A percentile compares a stretch with the other conserved stretches of the same genome.
Evolutionary conservation across 2,797 vertebrate genomes (phyloP).

Genomic region (Lagodon rhomboides): DNA sequence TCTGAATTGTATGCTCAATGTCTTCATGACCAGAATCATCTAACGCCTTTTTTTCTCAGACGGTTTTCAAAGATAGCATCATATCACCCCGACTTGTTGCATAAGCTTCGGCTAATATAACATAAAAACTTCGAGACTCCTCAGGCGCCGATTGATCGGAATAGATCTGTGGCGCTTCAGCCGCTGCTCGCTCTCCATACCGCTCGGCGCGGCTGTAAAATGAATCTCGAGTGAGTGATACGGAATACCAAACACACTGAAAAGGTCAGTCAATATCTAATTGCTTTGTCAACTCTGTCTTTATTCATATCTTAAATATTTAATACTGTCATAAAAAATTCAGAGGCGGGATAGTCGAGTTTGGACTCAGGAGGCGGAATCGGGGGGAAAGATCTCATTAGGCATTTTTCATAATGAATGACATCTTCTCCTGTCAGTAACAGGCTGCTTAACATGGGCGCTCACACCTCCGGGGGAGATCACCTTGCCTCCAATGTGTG

Average conservation of each 20-base stretch:
- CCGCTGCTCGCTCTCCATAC: conserved; percentile 41
- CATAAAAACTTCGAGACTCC: conserved; percentile 47
- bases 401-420: conserved; percentile 76
- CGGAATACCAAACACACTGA: conserved; percentile 73
- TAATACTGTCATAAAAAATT: conserved; percentile 73
- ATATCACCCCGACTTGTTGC: conserved; percentile 30
- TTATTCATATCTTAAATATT: conserved; percentile 81
- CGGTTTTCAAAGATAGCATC: conserved; percentile 21
- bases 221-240: conserved; percentile 57
- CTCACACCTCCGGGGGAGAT: conserved; percentile 61
- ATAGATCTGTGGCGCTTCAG: conserved; percentile 50
- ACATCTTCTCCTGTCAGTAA: conserved; percentile 64
- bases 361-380: conserved; percentile 53
- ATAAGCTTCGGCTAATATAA: conserved; percentile 43
- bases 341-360: conserved; percentile 51
- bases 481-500: conserved; percentile 63
- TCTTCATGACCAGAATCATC: conserved; percentile 51
- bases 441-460: conserved; percentile 69
- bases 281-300: conserved; percentile 80
- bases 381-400: conserved; percentile 71
- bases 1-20: conserved; percentile 43
- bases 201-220: conserved; percentile 43
- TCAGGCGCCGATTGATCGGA: conserved; percentile 56
- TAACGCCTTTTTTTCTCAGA: conserved; percentile 22
- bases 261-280: conserved; percentile 82